Evolutionary conservation across 2,888 invertebrate genomes (phyloP).

Genomic region (Epinotia bilunana): DNA sequence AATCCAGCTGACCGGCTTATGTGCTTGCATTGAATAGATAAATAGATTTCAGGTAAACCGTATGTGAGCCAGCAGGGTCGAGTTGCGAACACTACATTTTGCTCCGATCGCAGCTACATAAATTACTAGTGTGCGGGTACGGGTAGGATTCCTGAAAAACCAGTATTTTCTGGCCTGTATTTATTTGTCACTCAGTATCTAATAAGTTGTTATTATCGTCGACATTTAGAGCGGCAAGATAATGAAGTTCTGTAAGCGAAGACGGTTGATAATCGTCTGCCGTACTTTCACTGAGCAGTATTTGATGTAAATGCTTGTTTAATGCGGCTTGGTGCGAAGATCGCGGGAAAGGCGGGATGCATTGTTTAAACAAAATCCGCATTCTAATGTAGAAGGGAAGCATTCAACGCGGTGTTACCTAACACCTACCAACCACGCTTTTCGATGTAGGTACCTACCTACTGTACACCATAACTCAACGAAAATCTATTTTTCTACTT

Average conservation of each 20-base stretch:
- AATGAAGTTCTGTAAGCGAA: constrained; percentile 39
- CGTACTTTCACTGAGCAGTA: constrained; percentile 67
- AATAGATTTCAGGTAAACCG: background rate
- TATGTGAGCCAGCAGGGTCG: constrained; percentile 1
- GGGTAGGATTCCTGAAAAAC: constrained; percentile 20
- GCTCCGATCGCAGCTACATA: constrained; percentile 32
- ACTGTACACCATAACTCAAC: constrained; percentile 3
- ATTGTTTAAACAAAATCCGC: constrained; percentile 69
- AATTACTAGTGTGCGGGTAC: constrained; percentile 22
- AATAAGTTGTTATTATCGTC: constrained; percentile 39
- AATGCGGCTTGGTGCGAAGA: constrained; percentile 58
- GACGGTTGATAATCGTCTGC: constrained; percentile 37
- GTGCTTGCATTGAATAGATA: background rate
- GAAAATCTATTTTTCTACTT: background rate
- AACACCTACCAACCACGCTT: constrained; percentile 28
- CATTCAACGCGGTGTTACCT: constrained; percentile 40
- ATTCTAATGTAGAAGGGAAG: constrained; percentile 59
- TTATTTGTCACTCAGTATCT: constrained; percentile 40
- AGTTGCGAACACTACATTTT: constrained; percentile 25
- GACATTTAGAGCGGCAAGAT: constrained; percentile 42
- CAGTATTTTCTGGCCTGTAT: constrained; percentile 23
- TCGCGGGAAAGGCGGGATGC: constrained; percentile 65
- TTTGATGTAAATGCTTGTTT: constrained; percentile 61
- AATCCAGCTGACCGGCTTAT: background rate
- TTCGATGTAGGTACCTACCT: background rate